These are phyloP conservation scores for Halisarca cf. caerulea DNA, from an alignment of 37 sponge, comb jelly and placozoan species.

Conservation along the genomic window DNA sequence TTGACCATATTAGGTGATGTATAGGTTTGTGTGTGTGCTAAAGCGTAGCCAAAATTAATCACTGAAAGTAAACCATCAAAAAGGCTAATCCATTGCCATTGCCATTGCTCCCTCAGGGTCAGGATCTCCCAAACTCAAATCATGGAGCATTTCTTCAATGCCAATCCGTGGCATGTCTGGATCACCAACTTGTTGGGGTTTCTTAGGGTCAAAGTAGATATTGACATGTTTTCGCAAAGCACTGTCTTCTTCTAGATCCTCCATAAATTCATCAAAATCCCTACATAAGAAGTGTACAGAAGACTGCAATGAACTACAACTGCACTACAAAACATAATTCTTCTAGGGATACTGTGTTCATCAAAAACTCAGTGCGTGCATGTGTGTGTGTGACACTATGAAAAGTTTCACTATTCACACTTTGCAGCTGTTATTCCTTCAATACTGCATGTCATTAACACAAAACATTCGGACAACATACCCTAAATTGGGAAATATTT, in stretches of 20 bases:
- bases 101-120: neutral
- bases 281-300: too few relatives aligned
- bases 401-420: too few relatives aligned
- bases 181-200: slow-evolving; percentile 16
- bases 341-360: too few relatives aligned
- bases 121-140: slow-evolving; percentile 40
- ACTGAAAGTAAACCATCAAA: neutral
- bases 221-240: slow-evolving; percentile 81
- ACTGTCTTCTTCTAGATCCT: slow-evolving; percentile 68
- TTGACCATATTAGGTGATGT: too few relatives aligned
- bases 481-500: too few relatives aligned
- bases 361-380: too few relatives aligned
- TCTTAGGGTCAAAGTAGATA: slow-evolving; percentile 61
- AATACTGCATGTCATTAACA: slow-evolving; percentile 2
- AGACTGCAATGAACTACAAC: too few relatives aligned
- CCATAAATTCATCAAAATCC: slow-evolving; percentile 67
- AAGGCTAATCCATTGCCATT: slow-evolving; percentile 5
- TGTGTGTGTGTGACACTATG: too few relatives aligned
- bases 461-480: neutral
- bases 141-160: slow-evolving; percentile 92
- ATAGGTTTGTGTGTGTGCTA: too few relatives aligned
- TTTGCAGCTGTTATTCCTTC: neutral
- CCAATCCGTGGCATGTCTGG: slow-evolving; percentile 75
- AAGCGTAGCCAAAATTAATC: too few relatives aligned
- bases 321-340: too few relatives aligned